Base-by-base conservation (phyloP, 2,888 invertebrate genomes). In the Acanthosoma haemorrhoidale region DNA sequence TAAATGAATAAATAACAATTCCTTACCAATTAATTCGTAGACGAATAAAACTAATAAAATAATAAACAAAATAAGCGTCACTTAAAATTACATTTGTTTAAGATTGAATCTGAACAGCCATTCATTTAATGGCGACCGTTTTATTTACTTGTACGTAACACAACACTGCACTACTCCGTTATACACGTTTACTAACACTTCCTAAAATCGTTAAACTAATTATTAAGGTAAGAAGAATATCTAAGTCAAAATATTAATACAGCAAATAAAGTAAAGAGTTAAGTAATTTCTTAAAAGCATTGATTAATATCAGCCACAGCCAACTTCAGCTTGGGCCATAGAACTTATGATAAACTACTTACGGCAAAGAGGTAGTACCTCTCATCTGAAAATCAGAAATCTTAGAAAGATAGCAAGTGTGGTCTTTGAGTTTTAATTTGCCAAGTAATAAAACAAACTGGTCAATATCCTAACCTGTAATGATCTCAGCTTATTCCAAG, bases 241-340 rank as follows among this genome's bases (percentile, higher is more conserved):
- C 21, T 25, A 51, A n/a, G 29, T 51, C 25, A 25, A 51, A 25
- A n/a, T n/a, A n/a, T n/a, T n/a, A 13, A 5, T 25, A 51, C 13
- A 1, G 21, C 18, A 51, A 25, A 21, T 25, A 21, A n/a, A 21
- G n/a, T 25, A 25, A 51, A 25, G 51, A 11, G 25, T 51, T 51
- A 51, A 51, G 29, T 25, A 51, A 21, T 51, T 51, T 51, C 51
- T 9, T 21, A 51, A 51, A 51, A 51, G 51, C 51, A 51, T 51
- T 51, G 51, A 51, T 51, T 51, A 51, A 25, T 51, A 51, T 51
- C 51, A 25, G 51, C 51, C 51, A 51, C 51, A 51, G 51, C 51
- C 51, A 51, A 51, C 51, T 51, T 6, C 21, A 51, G 29, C 51
- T n/a, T n/a, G n/a, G 51, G 13, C 6, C 25, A 1, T 29, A 21